Percentiles rank a stretch among this genome's conserved stretches.
phyloP scores from a whole-genome alignment of 2,888 invertebrate species.

The Drosophila rubida region DNA sequence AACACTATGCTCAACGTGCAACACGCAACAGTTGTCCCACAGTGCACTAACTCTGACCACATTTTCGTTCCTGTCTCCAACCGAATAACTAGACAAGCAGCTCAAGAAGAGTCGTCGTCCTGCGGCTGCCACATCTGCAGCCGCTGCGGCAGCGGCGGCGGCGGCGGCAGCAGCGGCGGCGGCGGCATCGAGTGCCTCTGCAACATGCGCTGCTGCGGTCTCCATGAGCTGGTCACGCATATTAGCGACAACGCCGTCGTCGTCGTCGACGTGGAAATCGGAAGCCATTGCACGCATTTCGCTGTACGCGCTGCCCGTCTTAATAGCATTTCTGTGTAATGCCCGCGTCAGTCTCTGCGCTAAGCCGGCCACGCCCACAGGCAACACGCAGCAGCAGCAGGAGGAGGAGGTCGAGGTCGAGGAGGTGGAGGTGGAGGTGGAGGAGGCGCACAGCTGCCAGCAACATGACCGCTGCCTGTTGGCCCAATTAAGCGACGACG shows the following conservation, averaged over 20 bases:
- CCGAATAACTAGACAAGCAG: conserved; percentile 67
- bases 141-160: conserved; percentile 52
- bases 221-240: conserved; percentile 64
- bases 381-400: background rate
- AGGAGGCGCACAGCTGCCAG: conserved; percentile 17
- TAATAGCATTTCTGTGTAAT: conserved; percentile 81
- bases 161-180: conserved; percentile 48
- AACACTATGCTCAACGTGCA: too few species aligned
- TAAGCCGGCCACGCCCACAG: conserved; percentile 31
- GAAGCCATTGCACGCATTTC: conserved; percentile 77
- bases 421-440: background rate
- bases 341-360: conserved; percentile 20
- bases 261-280: conserved; percentile 33
- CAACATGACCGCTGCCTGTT: conserved; percentile 63
- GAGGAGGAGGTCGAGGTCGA: background rate
- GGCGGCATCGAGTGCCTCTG: conserved; percentile 45
- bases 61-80: conserved; percentile 5
- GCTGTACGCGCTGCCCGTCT: conserved; percentile 72
- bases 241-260: conserved; percentile 50
- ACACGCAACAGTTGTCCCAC: conserved; percentile 61
- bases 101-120: conserved; percentile 75
- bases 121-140: conserved; percentile 73
- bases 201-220: conserved; percentile 20
- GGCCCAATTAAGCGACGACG: conserved; percentile 65
- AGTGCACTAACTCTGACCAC: conserved; percentile 18